A percentile compares a stretch with the other conserved stretches of the same genome.
Evolutionary conservation across 23 tunicate genomes (phyloP).

Genomic region (Styela plicata): DNA sequence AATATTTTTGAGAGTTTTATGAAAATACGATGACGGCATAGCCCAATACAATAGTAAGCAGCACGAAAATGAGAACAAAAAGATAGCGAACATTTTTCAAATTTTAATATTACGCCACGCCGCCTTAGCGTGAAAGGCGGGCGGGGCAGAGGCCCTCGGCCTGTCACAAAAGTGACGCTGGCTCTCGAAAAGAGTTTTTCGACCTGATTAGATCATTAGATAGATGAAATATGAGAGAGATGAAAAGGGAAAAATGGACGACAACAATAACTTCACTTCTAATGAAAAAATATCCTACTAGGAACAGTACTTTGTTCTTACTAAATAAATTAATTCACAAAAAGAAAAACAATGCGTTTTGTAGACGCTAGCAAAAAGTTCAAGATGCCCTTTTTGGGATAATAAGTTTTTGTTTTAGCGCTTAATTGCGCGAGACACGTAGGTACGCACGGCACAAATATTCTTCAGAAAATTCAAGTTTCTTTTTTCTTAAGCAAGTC

Average conservation of each 20-base stretch:
- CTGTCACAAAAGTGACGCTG: neutral
- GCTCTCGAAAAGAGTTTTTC: neutral
- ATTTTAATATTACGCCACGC: neutral
- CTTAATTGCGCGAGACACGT: neutral
- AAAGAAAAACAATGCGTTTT: neutral
- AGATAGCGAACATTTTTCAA: neutral
- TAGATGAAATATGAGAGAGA: neutral
- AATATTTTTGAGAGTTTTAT: too few species aligned
- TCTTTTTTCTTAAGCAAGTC: neutral
- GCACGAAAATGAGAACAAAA: neutral
- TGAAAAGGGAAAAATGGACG: neutral
- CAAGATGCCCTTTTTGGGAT: neutral
- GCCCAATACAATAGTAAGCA: neutral
- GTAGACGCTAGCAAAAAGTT: neutral
- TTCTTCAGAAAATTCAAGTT: neutral
- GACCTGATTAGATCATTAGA: neutral
- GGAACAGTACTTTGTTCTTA: neutral
- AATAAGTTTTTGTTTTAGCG: neutral
- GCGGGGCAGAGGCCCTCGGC: neutral
- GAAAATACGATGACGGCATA: neutral
- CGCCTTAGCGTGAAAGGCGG: neutral
- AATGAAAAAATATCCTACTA: constrained; percentile 1
- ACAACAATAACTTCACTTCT: neutral
- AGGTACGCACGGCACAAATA: neutral
- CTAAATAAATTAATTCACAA: constrained; percentile 10